These are phyloP conservation scores for Cartodere bifasciata DNA, from an alignment of 2,888 invertebrate genomes.

Conservation along the genomic window DNA sequence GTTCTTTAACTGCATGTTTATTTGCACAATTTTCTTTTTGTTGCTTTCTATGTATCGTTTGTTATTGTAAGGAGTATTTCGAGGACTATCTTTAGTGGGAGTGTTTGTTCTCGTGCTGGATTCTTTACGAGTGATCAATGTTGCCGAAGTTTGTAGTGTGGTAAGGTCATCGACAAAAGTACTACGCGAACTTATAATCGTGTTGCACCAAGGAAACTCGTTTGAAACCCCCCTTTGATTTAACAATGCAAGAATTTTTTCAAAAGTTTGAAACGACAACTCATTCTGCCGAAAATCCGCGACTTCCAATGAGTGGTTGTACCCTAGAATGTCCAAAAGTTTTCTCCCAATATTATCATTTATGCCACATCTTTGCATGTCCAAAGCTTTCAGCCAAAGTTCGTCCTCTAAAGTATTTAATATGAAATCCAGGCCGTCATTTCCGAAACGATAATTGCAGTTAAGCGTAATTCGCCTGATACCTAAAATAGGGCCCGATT, in stretches of 20 bases:
- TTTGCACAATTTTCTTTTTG: slow-evolving; percentile 1
- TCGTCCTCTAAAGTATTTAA: slow-evolving; percentile 62
- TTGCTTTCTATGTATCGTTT: neutral
- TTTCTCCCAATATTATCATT: slow-evolving; percentile 46
- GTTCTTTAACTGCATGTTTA: no score
- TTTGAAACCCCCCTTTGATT: slow-evolving; percentile 25
- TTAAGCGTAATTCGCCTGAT: slow-evolving; percentile 56
- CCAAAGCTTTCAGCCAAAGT: slow-evolving; percentile 69
- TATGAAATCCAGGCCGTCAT: slow-evolving; percentile 47
- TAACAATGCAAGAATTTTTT: slow-evolving; percentile 27
- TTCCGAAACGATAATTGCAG: slow-evolving; percentile 53
- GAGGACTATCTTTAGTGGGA: neutral
- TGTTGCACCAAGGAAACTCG: slow-evolving; percentile 27
- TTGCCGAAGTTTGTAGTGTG: neutral
- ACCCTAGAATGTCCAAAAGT: slow-evolving; percentile 46
- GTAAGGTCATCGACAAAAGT: no score
- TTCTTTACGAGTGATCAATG: neutral
- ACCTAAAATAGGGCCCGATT: slow-evolving; percentile 60
- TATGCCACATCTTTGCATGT: slow-evolving; percentile 62
- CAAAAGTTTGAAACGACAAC: slow-evolving; percentile 22
- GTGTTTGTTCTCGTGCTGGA: neutral
- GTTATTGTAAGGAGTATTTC: neutral
- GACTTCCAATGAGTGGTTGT: slow-evolving; percentile 53
- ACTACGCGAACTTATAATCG: slow-evolving; percentile 21
- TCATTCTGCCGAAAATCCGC: slow-evolving; percentile 55